A percentile compares a stretch with the other conserved stretches of the same genome.
phyloP scores from a whole-genome alignment of 2,113 vertebrate genomes.

The Gavialis gangeticus region DNA sequence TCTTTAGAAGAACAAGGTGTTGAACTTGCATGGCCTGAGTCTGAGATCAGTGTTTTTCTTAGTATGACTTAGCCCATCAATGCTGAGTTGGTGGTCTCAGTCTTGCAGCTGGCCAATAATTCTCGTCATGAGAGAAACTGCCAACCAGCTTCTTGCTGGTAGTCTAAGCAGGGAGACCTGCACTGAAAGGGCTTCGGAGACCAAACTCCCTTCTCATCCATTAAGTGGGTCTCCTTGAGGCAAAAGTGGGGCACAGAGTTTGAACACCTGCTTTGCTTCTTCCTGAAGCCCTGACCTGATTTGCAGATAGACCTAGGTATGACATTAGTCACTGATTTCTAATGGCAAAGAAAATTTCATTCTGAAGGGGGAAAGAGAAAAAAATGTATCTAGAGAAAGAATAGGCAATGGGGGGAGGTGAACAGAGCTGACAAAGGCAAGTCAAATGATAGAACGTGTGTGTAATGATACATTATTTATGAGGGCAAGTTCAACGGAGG shows the following conservation, averaged over 20 bases:
- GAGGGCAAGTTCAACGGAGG: slow-evolving; percentile 63
- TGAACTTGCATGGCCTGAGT: background rate
- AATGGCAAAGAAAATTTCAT: background rate
- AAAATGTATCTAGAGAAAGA: slow-evolving; percentile 19
- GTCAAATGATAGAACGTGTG: slow-evolving; percentile 60
- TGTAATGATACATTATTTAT: slow-evolving; percentile 68
- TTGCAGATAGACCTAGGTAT: slow-evolving; percentile 22
- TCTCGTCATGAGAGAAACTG: background rate
- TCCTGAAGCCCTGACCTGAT: background rate
- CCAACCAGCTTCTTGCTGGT: background rate
- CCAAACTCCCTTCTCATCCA: background rate
- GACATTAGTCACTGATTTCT: background rate
- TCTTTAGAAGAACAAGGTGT: background rate
- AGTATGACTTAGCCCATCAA: background rate
- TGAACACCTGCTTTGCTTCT: no score
- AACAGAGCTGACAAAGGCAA: slow-evolving; percentile 42
- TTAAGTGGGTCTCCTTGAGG: background rate
- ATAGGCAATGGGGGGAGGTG: background rate
- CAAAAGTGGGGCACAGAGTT: no score
- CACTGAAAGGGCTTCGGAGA: background rate
- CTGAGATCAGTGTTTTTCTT: background rate
- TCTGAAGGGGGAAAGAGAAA: background rate
- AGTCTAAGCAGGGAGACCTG: background rate
- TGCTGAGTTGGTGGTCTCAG: background rate
- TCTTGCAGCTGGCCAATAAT: background rate